Conservation (phyloP, 2,113 vertebrate genomes). For the Thomomys bottae region DNA sequence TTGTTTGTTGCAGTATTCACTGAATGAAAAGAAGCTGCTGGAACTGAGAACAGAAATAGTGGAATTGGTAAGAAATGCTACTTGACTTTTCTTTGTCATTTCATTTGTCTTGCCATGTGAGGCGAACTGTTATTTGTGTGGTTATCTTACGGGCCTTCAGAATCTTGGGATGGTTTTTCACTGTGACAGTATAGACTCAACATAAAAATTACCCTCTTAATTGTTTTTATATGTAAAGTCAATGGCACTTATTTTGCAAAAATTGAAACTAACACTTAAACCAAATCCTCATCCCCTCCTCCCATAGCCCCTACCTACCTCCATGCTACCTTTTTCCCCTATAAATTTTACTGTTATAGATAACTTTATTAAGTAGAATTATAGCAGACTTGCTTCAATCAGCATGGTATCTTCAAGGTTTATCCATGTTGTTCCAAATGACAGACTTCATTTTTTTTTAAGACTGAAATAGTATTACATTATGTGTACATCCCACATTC, state of each 20-base stretch:
- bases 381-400: not conserved
- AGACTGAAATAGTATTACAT: not conserved
- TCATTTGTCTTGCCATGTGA: not conserved
- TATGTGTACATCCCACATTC: not conserved
- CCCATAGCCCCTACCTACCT: not conserved
- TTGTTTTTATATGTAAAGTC: not conserved
- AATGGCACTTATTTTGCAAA: not conserved
- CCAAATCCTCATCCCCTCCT: not conserved
- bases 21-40: constrained; percentile 92
- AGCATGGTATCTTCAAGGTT: not conserved
- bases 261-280: not conserved
- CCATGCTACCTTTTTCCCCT: not conserved
- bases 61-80: constrained; percentile 91
- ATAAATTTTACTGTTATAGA: not conserved
- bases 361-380: not conserved
- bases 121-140: no score
- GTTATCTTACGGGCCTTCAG: not conserved
- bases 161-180: not conserved
- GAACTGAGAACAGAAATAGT: constrained; percentile 92
- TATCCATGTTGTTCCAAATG: not conserved
- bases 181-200: not conserved
- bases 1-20: constrained; percentile 86
- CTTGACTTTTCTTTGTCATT: not conserved
- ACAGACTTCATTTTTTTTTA: not conserved
- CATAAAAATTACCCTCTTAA: not conserved